Conservation (phyloP, 2,113 vertebrate species). For the Fukomys damarensis region DNA sequence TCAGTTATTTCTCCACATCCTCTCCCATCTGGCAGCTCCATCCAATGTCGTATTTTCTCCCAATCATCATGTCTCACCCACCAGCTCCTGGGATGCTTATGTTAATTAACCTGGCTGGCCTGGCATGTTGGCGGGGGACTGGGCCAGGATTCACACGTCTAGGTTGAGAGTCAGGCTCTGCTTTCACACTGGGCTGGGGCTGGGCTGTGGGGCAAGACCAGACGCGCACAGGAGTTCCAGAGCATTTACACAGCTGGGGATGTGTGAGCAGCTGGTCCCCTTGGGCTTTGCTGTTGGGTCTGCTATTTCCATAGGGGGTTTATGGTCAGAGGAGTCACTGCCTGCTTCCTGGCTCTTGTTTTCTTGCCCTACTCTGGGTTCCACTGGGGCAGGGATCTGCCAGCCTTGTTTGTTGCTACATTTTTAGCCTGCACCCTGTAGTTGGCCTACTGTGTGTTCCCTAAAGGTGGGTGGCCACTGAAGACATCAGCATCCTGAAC, state of each 20-base stretch:
- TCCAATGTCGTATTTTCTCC: background rate
- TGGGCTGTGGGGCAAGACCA: accelerated
- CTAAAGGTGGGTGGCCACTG: accelerated
- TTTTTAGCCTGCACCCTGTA: no score
- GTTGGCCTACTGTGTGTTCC: background rate
- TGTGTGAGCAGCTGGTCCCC: no score
- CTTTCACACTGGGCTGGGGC: accelerated
- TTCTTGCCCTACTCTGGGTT: accelerated
- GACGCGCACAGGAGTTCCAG: accelerated
- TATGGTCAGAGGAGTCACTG: accelerated
- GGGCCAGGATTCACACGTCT: no score
- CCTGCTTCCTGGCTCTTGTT: background rate
- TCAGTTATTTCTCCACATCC: background rate
- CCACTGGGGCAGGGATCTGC: accelerated
- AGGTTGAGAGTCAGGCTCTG: background rate
- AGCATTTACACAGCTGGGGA: background rate
- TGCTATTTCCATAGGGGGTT: accelerated
- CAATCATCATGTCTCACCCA: background rate
- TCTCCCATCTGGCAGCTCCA: background rate
- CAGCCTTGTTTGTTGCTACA: background rate
- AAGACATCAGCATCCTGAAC: background rate
- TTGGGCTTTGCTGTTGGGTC: accelerated
- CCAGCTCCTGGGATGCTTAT: background rate
- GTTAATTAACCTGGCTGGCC: accelerated
- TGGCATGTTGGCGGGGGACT: background rate